Evolutionary conservation across 2,797 vertebrate genomes (phyloP).

Genomic region (Typhlichthys subterraneus): DNA sequence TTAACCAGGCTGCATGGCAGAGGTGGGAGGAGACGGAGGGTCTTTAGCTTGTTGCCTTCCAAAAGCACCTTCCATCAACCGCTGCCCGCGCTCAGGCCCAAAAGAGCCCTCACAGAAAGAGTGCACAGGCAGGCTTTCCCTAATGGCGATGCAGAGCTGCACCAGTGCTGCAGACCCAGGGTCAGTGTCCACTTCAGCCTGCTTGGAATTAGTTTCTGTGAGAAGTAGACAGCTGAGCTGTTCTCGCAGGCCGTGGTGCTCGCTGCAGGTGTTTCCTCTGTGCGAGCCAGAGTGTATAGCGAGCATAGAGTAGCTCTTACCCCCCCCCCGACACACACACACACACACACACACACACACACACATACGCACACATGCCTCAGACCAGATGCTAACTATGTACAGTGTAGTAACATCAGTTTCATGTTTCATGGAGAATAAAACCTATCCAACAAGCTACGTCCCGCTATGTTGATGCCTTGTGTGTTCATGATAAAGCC

Average conservation of each 20-base stretch:
- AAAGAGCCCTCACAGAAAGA: conserved; percentile 14
- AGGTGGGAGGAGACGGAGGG: conserved; percentile 39
- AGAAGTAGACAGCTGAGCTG: conserved; percentile 31
- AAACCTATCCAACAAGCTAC: conserved; percentile 32
- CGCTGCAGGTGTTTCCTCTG: conserved; percentile 73
- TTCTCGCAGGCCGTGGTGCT: conserved; percentile 39
- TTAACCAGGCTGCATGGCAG: conserved; percentile 68
- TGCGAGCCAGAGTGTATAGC: conserved; percentile 20
- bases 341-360: too few species aligned
- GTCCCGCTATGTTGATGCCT: conserved; percentile 37
- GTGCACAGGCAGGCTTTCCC: conserved; percentile 31
- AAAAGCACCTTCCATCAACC: conserved; percentile 25
- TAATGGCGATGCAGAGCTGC: conserved; percentile 42
- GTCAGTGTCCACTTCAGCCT: conserved; percentile 26
- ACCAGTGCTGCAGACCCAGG: conserved; percentile 31
- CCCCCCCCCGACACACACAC: too few species aligned
- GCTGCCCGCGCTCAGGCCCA: conserved; percentile 15
- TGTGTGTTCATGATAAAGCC: conserved; percentile 7
- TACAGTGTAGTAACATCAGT: conserved; percentile 15
- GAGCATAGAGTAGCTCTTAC: conserved; percentile 30
- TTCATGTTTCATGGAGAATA: too few species aligned
- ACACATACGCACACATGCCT: too few species aligned
- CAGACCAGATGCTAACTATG: conserved; percentile 44
- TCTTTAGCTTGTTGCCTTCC: conserved; percentile 19
- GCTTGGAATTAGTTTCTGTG: conserved; percentile 46